phyloP scores from a whole-genome alignment of 2,113 vertebrate genomes.

The Pongo abelii region DNA sequence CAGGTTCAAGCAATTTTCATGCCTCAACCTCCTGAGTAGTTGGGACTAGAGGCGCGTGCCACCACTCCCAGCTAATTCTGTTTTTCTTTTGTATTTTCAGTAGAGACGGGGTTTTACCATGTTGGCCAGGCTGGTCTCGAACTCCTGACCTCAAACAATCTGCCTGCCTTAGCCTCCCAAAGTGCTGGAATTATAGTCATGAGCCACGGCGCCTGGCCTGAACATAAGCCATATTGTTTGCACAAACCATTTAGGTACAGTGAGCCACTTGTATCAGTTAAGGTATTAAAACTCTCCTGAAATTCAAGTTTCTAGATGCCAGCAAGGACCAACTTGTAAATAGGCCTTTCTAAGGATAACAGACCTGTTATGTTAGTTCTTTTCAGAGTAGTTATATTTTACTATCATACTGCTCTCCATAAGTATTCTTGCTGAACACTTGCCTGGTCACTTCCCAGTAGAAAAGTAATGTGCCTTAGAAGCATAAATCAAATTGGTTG shows the following conservation, averaged over 20 bases:
- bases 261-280: not conserved
- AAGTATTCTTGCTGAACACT: not conserved
- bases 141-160: too few species aligned
- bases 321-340: not conserved
- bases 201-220: too few species aligned
- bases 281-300: not conserved
- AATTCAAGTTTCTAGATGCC: not conserved
- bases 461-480: not conserved
- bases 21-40: too few species aligned
- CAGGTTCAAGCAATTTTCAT: too few species aligned
- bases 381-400: not conserved
- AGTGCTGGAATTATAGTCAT: too few species aligned
- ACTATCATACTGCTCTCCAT: not conserved
- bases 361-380: not conserved
- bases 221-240: not conserved
- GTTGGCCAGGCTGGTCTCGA: too few species aligned
- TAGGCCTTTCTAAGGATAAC: not conserved
- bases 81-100: too few species aligned
- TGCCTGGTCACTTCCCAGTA: not conserved
- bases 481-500: conserved; percentile 10
- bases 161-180: too few species aligned
- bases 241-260: not conserved
- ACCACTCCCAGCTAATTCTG: too few species aligned
- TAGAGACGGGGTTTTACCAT: too few species aligned
- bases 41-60: too few species aligned